Conservation (phyloP, 1,140 invertebrate genomes). For the Berghia stephanieae region DNA sequence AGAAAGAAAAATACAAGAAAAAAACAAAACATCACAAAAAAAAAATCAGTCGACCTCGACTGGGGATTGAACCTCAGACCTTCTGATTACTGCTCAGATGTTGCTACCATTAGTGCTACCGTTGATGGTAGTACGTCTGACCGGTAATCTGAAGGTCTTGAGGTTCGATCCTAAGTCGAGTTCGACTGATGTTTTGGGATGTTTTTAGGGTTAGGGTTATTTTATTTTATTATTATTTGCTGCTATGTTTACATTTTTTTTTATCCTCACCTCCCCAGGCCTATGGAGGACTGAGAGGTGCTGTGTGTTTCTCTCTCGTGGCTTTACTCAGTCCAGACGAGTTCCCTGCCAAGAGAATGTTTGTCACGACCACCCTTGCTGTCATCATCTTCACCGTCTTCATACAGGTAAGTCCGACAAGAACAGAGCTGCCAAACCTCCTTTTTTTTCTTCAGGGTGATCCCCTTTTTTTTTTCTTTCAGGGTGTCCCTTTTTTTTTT, state of each 20-base stretch:
- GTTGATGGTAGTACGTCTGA: no score
- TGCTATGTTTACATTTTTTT: background rate
- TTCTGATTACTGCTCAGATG: background rate
- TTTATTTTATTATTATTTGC: background rate
- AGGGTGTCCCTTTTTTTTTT: background rate
- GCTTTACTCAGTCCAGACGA: conserved; percentile 80
- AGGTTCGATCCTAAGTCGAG: no score
- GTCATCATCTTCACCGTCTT: conserved; percentile 73
- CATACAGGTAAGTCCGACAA: conserved; percentile 49
- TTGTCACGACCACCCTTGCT: conserved; percentile 96
- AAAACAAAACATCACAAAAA: no score
- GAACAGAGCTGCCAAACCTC: background rate
- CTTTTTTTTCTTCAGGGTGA: background rate
- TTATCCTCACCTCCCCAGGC: conserved; percentile 70
- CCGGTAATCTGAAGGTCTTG: no score
- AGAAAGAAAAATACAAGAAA: background rate
- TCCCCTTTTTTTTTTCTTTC: background rate
- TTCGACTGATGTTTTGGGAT: no score
- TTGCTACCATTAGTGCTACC: no score
- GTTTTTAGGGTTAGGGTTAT: background rate
- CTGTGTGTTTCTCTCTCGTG: conserved; percentile 96
- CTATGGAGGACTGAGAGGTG: conserved; percentile 95
- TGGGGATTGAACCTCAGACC: background rate
- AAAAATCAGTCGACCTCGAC: background rate
- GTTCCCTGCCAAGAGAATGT: conserved; percentile 75